Evolutionary conservation across 1,140 invertebrate genomes (phyloP).

Genomic region (Geopemphigus sp.): DNA sequence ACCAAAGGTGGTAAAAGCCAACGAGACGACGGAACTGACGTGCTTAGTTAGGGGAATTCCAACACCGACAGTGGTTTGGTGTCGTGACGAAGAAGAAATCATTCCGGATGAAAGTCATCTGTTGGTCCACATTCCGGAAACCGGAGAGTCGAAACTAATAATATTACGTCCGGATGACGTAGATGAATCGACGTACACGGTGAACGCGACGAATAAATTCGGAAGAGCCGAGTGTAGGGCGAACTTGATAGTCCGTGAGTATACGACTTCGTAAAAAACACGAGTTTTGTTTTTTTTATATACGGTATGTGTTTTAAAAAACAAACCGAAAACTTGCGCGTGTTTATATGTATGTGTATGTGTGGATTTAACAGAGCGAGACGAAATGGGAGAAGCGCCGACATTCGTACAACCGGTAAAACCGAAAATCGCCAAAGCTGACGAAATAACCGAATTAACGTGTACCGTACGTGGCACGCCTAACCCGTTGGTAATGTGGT

Average conservation of each 20-base stretch:
- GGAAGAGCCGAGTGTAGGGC: slow-evolving; percentile 69
- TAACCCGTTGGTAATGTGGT: slow-evolving; percentile 71
- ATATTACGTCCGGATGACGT: slow-evolving; percentile 63
- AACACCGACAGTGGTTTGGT: slow-evolving; percentile 71
- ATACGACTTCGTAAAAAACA: neutral
- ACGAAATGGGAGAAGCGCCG: slow-evolving; percentile 65
- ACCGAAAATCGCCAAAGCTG: slow-evolving; percentile 65
- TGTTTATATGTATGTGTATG: no score
- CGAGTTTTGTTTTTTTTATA: neutral
- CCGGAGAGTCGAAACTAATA: slow-evolving; percentile 64
- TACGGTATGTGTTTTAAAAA: no score
- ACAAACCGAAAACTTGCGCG: no score
- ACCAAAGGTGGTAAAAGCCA: slow-evolving; percentile 65
- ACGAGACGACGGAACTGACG: slow-evolving; percentile 62
- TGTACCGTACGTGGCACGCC: slow-evolving; percentile 70
- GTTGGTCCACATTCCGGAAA: slow-evolving; percentile 63
- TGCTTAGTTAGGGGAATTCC: slow-evolving; percentile 71
- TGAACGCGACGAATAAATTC: slow-evolving; percentile 68
- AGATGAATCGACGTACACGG: slow-evolving; percentile 68
- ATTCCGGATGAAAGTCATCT: slow-evolving; percentile 60
- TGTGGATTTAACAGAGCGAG: slow-evolving; percentile 61
- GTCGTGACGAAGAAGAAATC: slow-evolving; percentile 64
- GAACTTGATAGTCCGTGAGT: slow-evolving; percentile 61
- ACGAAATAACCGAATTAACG: slow-evolving; percentile 62
- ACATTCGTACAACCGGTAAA: slow-evolving; percentile 65